Percentiles rank a stretch among this genome's conserved stretches.
Evolutionary conservation across 2,797 vertebrate genomes (phyloP).

Genomic region (Hirundo rustica): DNA sequence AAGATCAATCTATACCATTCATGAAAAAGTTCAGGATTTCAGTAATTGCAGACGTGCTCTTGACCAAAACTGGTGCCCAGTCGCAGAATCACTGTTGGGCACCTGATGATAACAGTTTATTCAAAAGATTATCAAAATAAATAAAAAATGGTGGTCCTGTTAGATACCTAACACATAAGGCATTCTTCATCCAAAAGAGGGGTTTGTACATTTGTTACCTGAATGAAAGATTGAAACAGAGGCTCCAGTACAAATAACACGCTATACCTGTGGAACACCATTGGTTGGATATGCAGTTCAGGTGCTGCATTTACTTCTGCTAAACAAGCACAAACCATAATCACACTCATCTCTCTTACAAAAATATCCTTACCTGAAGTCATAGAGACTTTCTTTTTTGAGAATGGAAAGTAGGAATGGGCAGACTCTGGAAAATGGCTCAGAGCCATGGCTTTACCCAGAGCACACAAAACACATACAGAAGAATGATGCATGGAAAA

Average conservation of each 20-base stretch:
- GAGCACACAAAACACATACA: background rate
- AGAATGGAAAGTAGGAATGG: background rate
- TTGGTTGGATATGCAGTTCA: background rate
- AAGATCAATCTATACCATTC: background rate
- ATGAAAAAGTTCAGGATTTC: background rate
- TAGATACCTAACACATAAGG: background rate
- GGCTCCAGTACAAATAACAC: background rate
- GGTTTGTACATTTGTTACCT: background rate
- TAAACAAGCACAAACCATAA: background rate
- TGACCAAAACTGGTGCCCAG: background rate
- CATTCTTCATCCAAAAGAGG: background rate
- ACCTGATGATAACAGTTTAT: background rate
- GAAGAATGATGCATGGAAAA: constrained; percentile 1
- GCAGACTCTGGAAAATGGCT: background rate
- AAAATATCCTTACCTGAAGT: background rate
- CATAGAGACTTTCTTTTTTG: background rate
- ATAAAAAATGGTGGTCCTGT: background rate
- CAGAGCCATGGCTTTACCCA: background rate
- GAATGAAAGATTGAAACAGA: background rate
- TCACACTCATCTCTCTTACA: background rate
- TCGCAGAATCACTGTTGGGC: background rate
- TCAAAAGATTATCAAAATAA: background rate
- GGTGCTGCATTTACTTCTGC: background rate
- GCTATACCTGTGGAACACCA: background rate
- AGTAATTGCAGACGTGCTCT: background rate